Conservation (phyloP, 2,888 invertebrate species). For the Pecten maximus region DNA sequence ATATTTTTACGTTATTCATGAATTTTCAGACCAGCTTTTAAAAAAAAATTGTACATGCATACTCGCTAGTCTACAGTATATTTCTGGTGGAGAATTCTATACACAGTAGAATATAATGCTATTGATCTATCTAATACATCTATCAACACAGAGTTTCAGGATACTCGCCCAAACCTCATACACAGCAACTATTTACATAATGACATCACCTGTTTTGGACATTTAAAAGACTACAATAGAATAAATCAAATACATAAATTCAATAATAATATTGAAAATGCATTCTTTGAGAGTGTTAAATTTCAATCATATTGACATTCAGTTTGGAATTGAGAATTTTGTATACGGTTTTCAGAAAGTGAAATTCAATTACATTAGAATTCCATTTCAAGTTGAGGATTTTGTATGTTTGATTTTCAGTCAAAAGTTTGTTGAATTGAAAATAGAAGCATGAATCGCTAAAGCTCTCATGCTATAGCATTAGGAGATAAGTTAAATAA, state of each 20-base stretch:
- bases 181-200: neutral
- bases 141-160: neutral
- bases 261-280: constrained; percentile 5
- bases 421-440: too few species aligned
- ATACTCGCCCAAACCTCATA: neutral
- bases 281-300: neutral
- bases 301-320: constrained; percentile 1
- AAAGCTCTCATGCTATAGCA: neutral
- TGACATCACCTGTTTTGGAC: neutral
- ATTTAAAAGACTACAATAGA: neutral
- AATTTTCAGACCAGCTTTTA: neutral
- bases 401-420: neutral
- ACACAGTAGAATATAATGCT: neutral
- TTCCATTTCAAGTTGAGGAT: neutral
- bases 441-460: neutral
- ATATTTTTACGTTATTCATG: constrained; percentile 23
- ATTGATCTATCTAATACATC: neutral
- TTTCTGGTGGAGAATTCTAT: neutral
- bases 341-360: neutral
- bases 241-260: neutral
- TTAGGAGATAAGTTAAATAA: neutral
- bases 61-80: neutral
- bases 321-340: neutral
- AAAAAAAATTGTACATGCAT: neutral
- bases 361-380: too few species aligned